Conservation (phyloP, 2,113 vertebrate species). For the Holacanthus passer region DNA sequence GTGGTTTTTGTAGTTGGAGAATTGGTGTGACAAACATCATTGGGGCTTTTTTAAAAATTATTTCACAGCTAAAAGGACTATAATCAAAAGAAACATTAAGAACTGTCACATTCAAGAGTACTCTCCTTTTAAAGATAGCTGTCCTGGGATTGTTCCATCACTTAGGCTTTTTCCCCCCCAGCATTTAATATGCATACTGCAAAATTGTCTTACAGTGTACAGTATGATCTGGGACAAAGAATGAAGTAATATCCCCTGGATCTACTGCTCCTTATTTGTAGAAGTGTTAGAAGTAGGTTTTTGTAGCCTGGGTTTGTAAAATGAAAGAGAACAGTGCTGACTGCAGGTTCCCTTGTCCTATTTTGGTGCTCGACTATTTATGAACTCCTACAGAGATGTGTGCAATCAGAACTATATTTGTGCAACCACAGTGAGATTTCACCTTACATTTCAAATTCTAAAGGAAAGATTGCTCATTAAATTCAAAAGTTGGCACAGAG, state of each 20-base stretch:
- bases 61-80: conserved; percentile 7
- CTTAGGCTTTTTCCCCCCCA: conserved; percentile 3
- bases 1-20: background rate
- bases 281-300: conserved; percentile 47
- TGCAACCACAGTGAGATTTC: conserved; percentile 39
- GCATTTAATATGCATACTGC: background rate
- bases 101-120: background rate
- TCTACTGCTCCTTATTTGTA: conserved; percentile 23
- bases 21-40: background rate
- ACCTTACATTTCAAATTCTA: conserved; percentile 15
- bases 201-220: conserved; percentile 5
- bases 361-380: conserved; percentile 66
- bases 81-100: background rate
- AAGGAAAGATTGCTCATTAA: conserved; percentile 24
- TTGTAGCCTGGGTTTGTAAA: conserved; percentile 41
- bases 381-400: conserved; percentile 42
- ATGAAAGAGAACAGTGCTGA: conserved; percentile 68
- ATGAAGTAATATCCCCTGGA: conserved; percentile 17
- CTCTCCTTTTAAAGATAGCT: background rate
- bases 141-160: background rate
- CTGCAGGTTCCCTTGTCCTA: conserved; percentile 58
- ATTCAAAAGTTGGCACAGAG: no score
- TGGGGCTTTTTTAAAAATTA: background rate
- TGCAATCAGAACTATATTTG: conserved; percentile 31
- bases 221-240: conserved; percentile 38